Evolutionary conservation across 2,113 vertebrate genomes (phyloP).

Genomic region (Lycocorax pyrrhopterus): DNA sequence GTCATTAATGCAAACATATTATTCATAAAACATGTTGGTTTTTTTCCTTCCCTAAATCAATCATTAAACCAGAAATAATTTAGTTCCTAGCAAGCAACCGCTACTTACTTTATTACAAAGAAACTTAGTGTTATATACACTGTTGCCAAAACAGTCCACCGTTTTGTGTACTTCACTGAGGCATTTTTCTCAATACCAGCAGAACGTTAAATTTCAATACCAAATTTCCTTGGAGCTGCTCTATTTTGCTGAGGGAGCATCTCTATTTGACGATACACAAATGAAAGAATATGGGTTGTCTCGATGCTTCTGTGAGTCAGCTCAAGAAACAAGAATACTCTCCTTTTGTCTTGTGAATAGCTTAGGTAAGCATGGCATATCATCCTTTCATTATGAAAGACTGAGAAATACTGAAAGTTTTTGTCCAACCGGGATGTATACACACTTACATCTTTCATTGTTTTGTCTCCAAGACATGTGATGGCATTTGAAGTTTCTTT

Average conservation of each 20-base stretch:
- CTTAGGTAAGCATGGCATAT: background rate
- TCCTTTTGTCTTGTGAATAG: constrained; percentile 27
- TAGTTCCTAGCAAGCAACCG: background rate
- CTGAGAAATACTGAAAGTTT: background rate
- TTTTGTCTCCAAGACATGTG: background rate
- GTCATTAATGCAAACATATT: constrained; percentile 54
- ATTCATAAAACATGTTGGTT: constrained; percentile 19
- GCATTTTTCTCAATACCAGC: constrained; percentile 37
- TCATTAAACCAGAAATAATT: constrained; percentile 54
- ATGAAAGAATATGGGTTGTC: constrained; percentile 32
- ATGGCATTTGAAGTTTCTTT: constrained; percentile 11
- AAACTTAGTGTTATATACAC: background rate
- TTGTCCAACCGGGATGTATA: background rate
- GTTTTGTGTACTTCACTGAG: background rate
- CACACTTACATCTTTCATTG: background rate
- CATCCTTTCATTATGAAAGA: background rate
- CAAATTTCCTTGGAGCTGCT: constrained; percentile 47
- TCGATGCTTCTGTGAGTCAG: constrained; percentile 26
- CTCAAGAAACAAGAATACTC: constrained; percentile 1
- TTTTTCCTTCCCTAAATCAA: constrained; percentile 27
- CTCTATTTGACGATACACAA: background rate
- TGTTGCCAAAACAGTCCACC: background rate
- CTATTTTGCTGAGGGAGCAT: constrained; percentile 12
- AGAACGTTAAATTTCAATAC: constrained; percentile 59
- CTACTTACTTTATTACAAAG: constrained; percentile 12